Percentiles rank a stretch among this genome's conserved stretches.
These are phyloP conservation scores for Hesperophylax magnus DNA, from an alignment of 1,140 invertebrate species.

Conservation along the genomic window DNA sequence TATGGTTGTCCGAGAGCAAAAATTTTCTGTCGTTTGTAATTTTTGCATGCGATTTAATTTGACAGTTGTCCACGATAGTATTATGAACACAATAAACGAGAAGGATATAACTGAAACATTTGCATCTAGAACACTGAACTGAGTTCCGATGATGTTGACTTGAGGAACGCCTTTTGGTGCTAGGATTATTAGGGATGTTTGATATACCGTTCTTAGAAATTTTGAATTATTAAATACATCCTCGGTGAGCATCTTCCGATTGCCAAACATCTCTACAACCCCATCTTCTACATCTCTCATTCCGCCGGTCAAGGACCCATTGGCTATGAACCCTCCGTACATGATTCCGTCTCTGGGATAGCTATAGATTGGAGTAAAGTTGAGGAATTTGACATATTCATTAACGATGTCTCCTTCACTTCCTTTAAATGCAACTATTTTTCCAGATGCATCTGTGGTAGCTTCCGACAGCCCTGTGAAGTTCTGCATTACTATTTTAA, in stretches of 20 bases:
- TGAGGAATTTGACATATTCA: slow-evolving; percentile 47
- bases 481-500: slow-evolving; percentile 40
- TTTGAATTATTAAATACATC: not conserved
- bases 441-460: slow-evolving; percentile 16
- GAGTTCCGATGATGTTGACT: slow-evolving; percentile 23
- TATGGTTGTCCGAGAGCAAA: not conserved
- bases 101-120: not conserved
- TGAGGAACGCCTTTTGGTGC: slow-evolving; percentile 20
- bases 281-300: slow-evolving; percentile 43
- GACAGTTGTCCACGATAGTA: slow-evolving; percentile 34
- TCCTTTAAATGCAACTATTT: slow-evolving; percentile 25
- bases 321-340: slow-evolving; percentile 12
- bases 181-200: slow-evolving; percentile 32
- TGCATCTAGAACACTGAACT: slow-evolving; percentile 18
- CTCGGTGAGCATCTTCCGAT: slow-evolving; percentile 30
- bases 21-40: not conserved
- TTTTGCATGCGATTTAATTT: slow-evolving; percentile 12
- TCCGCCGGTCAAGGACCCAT: slow-evolving; percentile 26
- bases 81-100: slow-evolving; percentile 6
- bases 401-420: slow-evolving; percentile 36
- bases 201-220: slow-evolving; percentile 41
- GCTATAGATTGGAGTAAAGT: slow-evolving; percentile 46
- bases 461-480: slow-evolving; percentile 37
- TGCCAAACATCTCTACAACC: slow-evolving; percentile 39
- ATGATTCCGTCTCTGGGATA: slow-evolving; percentile 19